Conservation (phyloP, 2,113 vertebrate genomes). For the Toxotes chatareus region DNA sequence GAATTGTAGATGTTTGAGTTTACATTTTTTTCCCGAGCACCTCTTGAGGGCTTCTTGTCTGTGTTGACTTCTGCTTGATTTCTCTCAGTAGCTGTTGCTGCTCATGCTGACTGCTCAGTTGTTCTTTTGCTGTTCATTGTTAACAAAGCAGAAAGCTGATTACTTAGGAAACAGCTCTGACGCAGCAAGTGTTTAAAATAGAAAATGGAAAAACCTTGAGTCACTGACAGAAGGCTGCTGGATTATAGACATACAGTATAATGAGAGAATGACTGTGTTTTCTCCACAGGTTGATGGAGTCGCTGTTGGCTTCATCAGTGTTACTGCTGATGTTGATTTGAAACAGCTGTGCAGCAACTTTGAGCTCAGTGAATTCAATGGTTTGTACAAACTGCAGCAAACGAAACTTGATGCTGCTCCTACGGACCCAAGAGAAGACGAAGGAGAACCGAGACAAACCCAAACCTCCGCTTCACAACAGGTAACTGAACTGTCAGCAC, state of each 20-base stretch:
- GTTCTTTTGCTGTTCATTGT: too few relatives aligned
- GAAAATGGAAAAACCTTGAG: background rate
- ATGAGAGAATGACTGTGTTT: background rate
- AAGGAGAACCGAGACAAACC: background rate
- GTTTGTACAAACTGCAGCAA: constrained; percentile 81
- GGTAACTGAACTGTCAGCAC: background rate
- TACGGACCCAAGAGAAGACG: background rate
- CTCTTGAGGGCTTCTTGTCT: too few relatives aligned
- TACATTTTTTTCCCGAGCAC: too few relatives aligned
- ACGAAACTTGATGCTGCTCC: constrained; percentile 29
- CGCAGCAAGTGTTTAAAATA: background rate
- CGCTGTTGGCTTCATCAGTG: constrained; percentile 88
- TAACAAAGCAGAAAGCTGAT: too few relatives aligned
- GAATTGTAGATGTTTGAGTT: too few relatives aligned
- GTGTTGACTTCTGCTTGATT: background rate
- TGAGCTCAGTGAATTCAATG: constrained; percentile 86
- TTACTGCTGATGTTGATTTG: constrained; percentile 84
- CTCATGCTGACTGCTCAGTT: background rate
- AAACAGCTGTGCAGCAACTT: constrained; percentile 85
- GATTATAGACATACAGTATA: background rate
- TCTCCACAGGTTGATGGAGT: constrained; percentile 82
- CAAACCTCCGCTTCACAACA: background rate
- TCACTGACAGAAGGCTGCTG: too few relatives aligned
- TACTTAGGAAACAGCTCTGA: too few relatives aligned
- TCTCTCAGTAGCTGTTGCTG: background rate